Base-by-base conservation (phyloP, 1,140 invertebrate genomes). In the Ectropis grisescens region DNA sequence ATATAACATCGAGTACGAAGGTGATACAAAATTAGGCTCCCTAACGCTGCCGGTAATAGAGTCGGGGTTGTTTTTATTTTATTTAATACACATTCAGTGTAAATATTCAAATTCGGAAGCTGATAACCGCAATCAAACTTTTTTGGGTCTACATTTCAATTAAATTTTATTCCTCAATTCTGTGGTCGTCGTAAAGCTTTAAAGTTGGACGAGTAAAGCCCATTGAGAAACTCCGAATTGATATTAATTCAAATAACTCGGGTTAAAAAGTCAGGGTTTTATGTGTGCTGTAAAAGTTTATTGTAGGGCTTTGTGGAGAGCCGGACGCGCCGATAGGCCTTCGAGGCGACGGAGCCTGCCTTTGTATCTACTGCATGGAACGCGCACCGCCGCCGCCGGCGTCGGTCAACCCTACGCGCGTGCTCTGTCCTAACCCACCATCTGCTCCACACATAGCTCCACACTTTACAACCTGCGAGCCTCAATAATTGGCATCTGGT, bases 261-360 rank as follows among this genome's bases (percentile, higher is more conserved):
- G 72, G 76, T 78, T 76, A 81, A 81, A 81, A 81, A 81, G 72
- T 81, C 76, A 69, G 76, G 76, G 69, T 81, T 81, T 81, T 81
- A 81, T 81, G 72, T 57, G 58, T 43, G 75, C 47, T 75, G 69
- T 80, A 80, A 80, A 80, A 72, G 58, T 80, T 80, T 80, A 80
- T 80, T 71, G 62, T 69, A 53, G 70, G 69, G 58, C 70, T 78
- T 80, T 78, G 75, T 80, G 66, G 68, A 58, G 54, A 70, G 56
- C 55, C 68, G 71, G 68, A 67, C 66, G 68, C 61, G 71, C 67
- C 71, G 75, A 72, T 69, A 62, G 59, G 57, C 56, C 59, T 59
- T 54, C 54, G 52, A 37, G 32, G 53, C 59, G 67, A 60, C 62
- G 58, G 67, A 69, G 65, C 59, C 54, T 49, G 51, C n/a, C n/a